phyloP scores from a whole-genome alignment of 2,888 invertebrate genomes.

The Drosophila macrospina region DNA sequence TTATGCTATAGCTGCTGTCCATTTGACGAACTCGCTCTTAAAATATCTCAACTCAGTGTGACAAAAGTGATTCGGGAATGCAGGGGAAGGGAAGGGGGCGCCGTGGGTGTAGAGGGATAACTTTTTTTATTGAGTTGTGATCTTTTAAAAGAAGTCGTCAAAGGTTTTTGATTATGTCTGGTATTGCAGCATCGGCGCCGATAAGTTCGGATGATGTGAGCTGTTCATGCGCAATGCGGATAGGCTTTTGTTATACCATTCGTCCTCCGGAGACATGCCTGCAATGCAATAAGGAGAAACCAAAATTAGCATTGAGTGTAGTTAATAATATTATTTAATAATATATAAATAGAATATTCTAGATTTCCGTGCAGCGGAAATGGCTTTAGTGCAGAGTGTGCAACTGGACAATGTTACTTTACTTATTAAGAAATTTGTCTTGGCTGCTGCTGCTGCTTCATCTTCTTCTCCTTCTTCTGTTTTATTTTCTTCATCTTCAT shows the following conservation, averaged over 20 bases:
- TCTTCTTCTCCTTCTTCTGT: no score
- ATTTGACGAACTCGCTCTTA: constrained; percentile 71
- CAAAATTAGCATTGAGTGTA: constrained; percentile 26
- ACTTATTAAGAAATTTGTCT: constrained; percentile 38
- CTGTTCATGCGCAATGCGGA: constrained; percentile 98
- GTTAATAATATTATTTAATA: constrained; percentile 5
- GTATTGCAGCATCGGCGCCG: constrained; percentile 98
- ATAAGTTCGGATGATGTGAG: constrained; percentile 96
- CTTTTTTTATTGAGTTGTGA: constrained; percentile 53
- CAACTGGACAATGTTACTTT: no score
- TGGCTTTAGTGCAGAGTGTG: no score
- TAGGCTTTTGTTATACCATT: constrained; percentile 99
- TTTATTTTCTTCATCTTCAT: no score
- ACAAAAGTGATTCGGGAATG: neutral
- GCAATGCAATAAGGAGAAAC: neutral
- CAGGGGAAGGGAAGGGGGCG: no score
- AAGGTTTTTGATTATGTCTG: constrained; percentile 93
- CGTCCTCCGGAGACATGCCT: constrained; percentile 97
- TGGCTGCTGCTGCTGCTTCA: neutral
- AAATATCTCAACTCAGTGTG: constrained; percentile 51
- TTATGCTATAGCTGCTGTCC: constrained; percentile 37
- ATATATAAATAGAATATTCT: constrained; percentile 21
- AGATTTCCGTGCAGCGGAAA: constrained; percentile 65
- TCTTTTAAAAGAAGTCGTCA: constrained; percentile 85
- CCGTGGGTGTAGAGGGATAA: no score